These are phyloP conservation scores for Ips typographus DNA, from an alignment of 1,140 invertebrate genomes.

Conservation along the genomic window DNA sequence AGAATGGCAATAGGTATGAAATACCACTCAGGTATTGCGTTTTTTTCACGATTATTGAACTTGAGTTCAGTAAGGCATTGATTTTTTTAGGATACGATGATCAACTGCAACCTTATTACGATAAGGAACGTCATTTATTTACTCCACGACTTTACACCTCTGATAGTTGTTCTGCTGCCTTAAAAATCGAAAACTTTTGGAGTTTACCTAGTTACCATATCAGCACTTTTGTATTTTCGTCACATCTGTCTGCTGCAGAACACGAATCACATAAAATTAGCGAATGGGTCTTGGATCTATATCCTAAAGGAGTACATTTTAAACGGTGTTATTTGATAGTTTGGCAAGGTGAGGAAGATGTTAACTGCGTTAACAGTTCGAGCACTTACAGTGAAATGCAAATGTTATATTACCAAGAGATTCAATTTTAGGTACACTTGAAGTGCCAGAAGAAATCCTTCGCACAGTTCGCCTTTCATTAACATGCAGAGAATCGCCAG, in stretches of 20 bases:
- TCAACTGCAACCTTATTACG: conserved; percentile 51
- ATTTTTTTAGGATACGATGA: conserved; percentile 52
- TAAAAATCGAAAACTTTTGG: conserved; percentile 77
- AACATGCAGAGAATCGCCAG: conserved; percentile 44
- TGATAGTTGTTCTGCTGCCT: conserved; percentile 69
- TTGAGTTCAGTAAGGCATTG: neutral
- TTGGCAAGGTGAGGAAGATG: conserved; percentile 65
- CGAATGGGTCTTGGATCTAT: conserved; percentile 85
- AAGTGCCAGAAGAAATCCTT: conserved; percentile 79
- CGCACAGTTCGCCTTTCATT: conserved; percentile 66
- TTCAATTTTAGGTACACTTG: conserved; percentile 54
- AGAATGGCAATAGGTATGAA: conserved; percentile 86
- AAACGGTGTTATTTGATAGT: conserved; percentile 77
- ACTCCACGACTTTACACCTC: conserved; percentile 87
- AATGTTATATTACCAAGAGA: conserved; percentile 3
- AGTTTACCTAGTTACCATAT: conserved; percentile 73
- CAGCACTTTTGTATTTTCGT: conserved; percentile 78
- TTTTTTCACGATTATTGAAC: neutral
- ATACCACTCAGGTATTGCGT: conserved; percentile 67
- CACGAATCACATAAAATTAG: conserved; percentile 46
- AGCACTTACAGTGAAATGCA: neutral
- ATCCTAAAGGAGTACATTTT: conserved; percentile 88
- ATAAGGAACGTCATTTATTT: conserved; percentile 67
- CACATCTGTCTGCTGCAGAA: conserved; percentile 46
- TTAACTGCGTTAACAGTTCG: too few species aligned